phyloP scores from a whole-genome alignment of 1,140 invertebrate species.

The Trissolcus basalis region DNA sequence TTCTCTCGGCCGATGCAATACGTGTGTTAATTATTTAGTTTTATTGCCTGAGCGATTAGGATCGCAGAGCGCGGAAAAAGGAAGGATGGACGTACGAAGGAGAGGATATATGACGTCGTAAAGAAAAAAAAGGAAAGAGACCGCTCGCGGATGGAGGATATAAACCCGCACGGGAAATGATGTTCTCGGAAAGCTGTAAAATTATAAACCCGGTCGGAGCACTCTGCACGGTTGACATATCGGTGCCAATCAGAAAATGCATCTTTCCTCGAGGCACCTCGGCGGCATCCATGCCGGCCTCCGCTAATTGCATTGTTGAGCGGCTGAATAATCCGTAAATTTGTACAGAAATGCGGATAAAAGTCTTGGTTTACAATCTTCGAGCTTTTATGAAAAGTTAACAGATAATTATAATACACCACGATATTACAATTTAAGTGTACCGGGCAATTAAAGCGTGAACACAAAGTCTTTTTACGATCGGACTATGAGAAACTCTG shows the following conservation, averaged over 20 bases:
- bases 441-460: conserved; percentile 41
- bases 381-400: neutral
- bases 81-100: conserved; percentile 1
- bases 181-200: conserved; percentile 57
- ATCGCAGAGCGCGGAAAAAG: conserved; percentile 59
- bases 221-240: conserved; percentile 60
- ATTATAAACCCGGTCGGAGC: conserved; percentile 66
- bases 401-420: conserved; percentile 38
- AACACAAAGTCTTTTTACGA: conserved; percentile 41
- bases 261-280: conserved; percentile 27
- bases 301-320: conserved; percentile 59
- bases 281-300: conserved; percentile 28
- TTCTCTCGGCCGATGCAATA: conserved; percentile 50
- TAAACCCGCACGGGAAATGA: conserved; percentile 33
- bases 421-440: conserved; percentile 46
- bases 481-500: conserved; percentile 26
- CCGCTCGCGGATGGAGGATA: conserved; percentile 14
- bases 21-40: conserved; percentile 70
- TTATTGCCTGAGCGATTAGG: conserved; percentile 69
- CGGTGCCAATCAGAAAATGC: conserved; percentile 63
- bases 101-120: conserved; percentile 60
- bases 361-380: too few species aligned
- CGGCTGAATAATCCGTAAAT: too few species aligned
- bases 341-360: too few species aligned
- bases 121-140: conserved; percentile 55